These are phyloP conservation scores for Chrysoperla carnea DNA, from an alignment of 1,140 invertebrate genomes.

Conservation along the genomic window DNA sequence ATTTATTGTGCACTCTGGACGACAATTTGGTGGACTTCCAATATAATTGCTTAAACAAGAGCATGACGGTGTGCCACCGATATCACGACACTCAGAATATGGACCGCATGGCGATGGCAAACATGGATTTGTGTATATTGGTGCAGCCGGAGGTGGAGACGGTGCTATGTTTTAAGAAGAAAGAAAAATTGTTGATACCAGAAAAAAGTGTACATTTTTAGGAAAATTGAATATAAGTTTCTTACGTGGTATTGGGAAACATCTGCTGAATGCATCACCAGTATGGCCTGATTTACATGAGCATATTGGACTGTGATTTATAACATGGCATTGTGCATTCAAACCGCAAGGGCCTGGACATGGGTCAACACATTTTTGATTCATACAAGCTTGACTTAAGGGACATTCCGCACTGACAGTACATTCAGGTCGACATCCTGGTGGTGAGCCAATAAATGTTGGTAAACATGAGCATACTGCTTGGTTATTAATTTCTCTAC, in stretches of 20 bases:
- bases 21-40: conserved; percentile 49
- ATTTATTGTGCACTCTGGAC: conserved; percentile 48
- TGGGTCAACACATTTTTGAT: conserved; percentile 64
- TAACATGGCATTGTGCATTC: conserved; percentile 58
- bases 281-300: conserved; percentile 49
- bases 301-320: conserved; percentile 71
- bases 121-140: conserved; percentile 30
- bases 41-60: conserved; percentile 41
- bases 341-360: conserved; percentile 62
- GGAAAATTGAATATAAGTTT: neutral
- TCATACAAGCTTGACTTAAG: conserved; percentile 50
- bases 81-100: conserved; percentile 44
- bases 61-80: conserved; percentile 38
- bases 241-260: conserved; percentile 28
- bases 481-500: conserved; percentile 44
- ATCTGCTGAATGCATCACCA: conserved; percentile 67
- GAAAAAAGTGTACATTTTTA: neutral
- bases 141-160: conserved; percentile 7
- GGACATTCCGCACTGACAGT: conserved; percentile 59
- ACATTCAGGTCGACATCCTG: conserved; percentile 61
- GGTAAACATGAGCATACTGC: conserved; percentile 62
- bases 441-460: conserved; percentile 56
- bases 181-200: neutral
- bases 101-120: conserved; percentile 48
- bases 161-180: conserved; percentile 4